These are phyloP conservation scores for Chrysolina haemoptera DNA, from an alignment of 2,888 invertebrate species.

Conservation along the genomic window DNA sequence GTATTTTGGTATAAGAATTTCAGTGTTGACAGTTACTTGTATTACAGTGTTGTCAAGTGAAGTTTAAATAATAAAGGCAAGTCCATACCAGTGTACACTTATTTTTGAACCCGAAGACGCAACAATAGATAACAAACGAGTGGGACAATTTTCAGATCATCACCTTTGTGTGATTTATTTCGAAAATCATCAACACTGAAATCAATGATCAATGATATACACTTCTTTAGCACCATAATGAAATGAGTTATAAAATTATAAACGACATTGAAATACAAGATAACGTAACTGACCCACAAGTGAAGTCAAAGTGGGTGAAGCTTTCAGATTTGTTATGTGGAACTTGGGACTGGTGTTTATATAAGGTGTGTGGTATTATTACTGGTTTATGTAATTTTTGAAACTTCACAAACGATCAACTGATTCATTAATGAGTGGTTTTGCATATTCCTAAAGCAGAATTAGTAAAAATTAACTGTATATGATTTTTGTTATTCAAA, in stretches of 20 bases:
- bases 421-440: conserved; percentile 26
- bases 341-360: conserved; percentile 40
- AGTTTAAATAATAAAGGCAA: too few relatives aligned
- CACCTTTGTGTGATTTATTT: too few relatives aligned
- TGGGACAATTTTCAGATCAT: too few relatives aligned
- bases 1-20: too few relatives aligned
- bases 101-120: too few relatives aligned
- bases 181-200: not conserved
- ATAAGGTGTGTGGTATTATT: conserved; percentile 35
- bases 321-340: conserved; percentile 44
- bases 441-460: not conserved
- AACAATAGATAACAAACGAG: too few relatives aligned
- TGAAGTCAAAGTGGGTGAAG: conserved; percentile 38
- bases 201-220: conserved; percentile 4
- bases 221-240: not conserved
- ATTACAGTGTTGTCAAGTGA: too few relatives aligned
- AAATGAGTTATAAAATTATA: not conserved
- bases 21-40: too few relatives aligned
- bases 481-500: not conserved
- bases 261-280: conserved; percentile 52
- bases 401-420: conserved; percentile 34
- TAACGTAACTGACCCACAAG: conserved; percentile 54
- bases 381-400: conserved; percentile 32
- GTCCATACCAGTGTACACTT: too few relatives aligned
- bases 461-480: not conserved